Evolutionary conservation across 2,888 invertebrate genomes (phyloP).

Genomic region (Rhaphigaster nebulosa): DNA sequence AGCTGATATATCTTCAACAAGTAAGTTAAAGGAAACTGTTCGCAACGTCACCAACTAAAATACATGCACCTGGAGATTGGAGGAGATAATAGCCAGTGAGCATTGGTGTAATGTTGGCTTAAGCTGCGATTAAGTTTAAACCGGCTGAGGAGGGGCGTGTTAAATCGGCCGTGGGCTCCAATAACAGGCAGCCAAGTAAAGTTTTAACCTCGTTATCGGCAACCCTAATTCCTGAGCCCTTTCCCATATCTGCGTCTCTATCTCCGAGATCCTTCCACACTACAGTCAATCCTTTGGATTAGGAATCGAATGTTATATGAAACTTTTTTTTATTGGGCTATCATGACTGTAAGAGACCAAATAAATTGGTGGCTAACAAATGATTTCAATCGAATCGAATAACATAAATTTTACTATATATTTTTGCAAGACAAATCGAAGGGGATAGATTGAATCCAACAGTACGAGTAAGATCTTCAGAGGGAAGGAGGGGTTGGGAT

Average conservation of each 20-base stretch:
- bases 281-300: neutral
- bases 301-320: neutral
- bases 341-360: neutral
- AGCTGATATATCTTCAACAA: neutral
- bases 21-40: neutral
- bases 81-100: conserved; percentile 34
- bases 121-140: conserved; percentile 32
- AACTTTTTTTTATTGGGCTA: neutral
- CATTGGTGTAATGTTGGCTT: conserved; percentile 34
- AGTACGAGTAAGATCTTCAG: too few species aligned
- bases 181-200: conserved; percentile 42
- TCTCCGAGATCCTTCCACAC: neutral
- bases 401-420: too few species aligned
- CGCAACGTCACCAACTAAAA: neutral
- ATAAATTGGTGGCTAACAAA: too few species aligned
- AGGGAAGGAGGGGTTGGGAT: too few species aligned
- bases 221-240: conserved; percentile 10
- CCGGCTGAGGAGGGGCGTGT: conserved; percentile 8
- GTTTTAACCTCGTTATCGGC: conserved; percentile 49
- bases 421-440: too few species aligned
- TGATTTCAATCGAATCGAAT: too few species aligned
- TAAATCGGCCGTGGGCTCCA: conserved; percentile 46
- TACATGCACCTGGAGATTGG: conserved; percentile 29
- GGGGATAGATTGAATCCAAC: too few species aligned
- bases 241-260: conserved; percentile 41